Conservation (phyloP, 2,113 vertebrate species). For the Jaculus jaculus region DNA sequence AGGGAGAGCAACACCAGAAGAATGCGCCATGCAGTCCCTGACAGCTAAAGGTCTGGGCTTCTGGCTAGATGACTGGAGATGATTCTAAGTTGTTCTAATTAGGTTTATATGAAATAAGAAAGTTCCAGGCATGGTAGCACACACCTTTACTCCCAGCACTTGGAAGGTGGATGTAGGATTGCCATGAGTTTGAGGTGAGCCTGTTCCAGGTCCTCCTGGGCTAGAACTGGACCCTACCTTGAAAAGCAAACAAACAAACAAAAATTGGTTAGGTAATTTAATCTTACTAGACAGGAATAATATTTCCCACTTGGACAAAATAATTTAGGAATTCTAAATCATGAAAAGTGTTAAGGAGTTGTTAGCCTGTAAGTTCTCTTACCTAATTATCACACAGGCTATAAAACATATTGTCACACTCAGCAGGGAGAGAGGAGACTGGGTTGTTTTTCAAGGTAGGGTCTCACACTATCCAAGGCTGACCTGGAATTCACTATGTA, state of each 20-base stretch:
- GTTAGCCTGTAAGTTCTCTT: background rate
- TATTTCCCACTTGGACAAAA: background rate
- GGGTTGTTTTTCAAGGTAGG: no score
- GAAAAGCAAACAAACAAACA: no score
- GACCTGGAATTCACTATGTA: no score
- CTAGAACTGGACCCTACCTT: no score
- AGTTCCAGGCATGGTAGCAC: no score
- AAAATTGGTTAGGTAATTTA: no score
- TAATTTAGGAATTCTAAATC: slow-evolving; percentile 7
- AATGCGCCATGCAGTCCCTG: background rate
- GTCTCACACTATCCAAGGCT: no score
- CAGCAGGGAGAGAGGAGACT: background rate
- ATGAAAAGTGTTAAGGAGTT: background rate
- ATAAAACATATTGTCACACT: background rate
- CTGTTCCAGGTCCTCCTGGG: no score
- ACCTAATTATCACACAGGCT: slow-evolving; percentile 21
- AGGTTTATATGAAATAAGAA: slow-evolving; percentile 15
- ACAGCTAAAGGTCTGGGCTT: background rate
- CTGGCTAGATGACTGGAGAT: background rate
- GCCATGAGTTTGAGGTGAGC: no score
- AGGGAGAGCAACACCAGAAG: background rate
- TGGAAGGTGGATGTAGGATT: no score
- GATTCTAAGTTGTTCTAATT: slow-evolving; percentile 1
- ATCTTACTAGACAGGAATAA: background rate
- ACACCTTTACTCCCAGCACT: no score